phyloP scores from a whole-genome alignment of 1,140 invertebrate genomes.

The Amyelois transitella region DNA sequence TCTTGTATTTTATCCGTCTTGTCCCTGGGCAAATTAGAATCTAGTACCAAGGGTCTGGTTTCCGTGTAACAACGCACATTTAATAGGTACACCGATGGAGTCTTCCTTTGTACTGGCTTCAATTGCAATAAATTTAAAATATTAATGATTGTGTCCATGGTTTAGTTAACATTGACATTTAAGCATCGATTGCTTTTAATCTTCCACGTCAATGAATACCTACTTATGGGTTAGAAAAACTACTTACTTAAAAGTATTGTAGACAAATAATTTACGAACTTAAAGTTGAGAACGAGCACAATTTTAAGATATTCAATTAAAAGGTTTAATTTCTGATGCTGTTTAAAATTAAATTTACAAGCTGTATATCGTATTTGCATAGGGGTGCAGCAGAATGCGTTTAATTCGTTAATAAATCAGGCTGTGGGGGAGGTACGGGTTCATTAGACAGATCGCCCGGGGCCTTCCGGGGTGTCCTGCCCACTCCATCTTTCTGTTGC shows the following conservation, averaged over 20 bases:
- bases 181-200: too few species aligned
- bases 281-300: too few species aligned
- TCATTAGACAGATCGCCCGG: conserved; percentile 69
- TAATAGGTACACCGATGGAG: too few species aligned
- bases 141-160: not conserved
- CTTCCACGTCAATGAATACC: too few species aligned
- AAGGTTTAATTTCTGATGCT: conserved; percentile 5
- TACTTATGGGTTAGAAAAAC: too few species aligned
- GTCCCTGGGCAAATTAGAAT: too few species aligned
- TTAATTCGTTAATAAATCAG: conserved; percentile 75
- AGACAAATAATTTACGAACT: too few species aligned
- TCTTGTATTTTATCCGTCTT: too few species aligned
- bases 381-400: conserved; percentile 68
- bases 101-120: too few species aligned
- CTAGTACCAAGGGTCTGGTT: too few species aligned
- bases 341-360: conserved; percentile 15
- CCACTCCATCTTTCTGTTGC: conserved; percentile 51
- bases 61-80: too few species aligned
- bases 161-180: not conserved
- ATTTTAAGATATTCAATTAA: not conserved
- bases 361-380: conserved; percentile 46
- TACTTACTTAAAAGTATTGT: too few species aligned
- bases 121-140: not conserved
- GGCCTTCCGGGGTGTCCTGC: conserved; percentile 61
- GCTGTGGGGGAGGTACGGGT: conserved; percentile 56